Evolutionary conservation across 2,113 vertebrate genomes (phyloP).

Genomic region (Muntiacus muntjak): DNA sequence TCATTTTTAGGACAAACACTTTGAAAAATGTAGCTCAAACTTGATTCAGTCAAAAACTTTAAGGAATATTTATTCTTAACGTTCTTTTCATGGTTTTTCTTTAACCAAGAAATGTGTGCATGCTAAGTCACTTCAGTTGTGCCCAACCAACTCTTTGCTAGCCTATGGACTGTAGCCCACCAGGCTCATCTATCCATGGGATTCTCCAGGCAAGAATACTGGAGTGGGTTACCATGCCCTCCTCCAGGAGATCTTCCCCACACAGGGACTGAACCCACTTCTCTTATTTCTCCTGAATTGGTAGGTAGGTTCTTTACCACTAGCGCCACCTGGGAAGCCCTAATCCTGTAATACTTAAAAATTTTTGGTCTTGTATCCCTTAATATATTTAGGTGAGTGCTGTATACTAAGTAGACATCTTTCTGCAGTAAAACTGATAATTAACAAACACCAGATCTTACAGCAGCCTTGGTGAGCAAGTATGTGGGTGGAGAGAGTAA

Average conservation of each 20-base stretch:
- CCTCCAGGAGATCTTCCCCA: not conserved
- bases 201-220: not conserved
- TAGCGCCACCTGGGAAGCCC: not conserved
- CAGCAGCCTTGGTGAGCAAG: not conserved
- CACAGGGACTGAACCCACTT: not conserved
- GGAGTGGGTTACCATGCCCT: not conserved
- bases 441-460: not conserved
- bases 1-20: not conserved
- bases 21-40: not conserved
- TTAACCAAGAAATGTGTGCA: not conserved
- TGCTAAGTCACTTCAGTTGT: not conserved
- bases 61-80: not conserved
- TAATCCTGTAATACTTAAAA: not conserved
- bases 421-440: not conserved
- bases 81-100: not conserved
- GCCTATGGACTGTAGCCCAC: not conserved
- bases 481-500: not conserved
- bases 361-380: not conserved
- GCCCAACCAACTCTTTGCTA: not conserved
- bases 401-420: not conserved
- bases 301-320: not conserved
- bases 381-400: not conserved
- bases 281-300: not conserved
- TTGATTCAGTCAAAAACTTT: not conserved
- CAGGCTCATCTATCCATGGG: not conserved